phyloP scores from a whole-genome alignment of 2,113 vertebrate species.

The Phyllostomus discolor region DNA sequence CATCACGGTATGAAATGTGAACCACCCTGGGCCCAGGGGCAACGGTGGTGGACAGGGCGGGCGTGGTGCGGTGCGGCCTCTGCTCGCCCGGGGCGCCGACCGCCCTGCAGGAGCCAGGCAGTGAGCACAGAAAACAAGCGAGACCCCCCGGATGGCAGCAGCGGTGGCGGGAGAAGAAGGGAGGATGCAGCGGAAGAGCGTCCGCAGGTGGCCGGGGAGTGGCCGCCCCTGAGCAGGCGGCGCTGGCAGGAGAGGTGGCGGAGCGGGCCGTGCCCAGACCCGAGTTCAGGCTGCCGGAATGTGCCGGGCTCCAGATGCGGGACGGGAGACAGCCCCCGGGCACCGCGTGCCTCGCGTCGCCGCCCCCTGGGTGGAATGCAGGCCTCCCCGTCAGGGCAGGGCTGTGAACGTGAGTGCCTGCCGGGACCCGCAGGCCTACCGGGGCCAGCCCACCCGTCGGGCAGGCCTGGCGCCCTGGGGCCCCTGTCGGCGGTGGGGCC shows the following conservation, averaged over 20 bases:
- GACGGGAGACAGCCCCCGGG: rapidly evolving
- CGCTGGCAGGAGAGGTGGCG: background rate
- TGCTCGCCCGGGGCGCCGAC: background rate
- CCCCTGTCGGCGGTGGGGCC: background rate
- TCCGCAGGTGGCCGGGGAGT: background rate
- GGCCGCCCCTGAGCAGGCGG: background rate
- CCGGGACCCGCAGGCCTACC: background rate
- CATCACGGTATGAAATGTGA: constrained; percentile 17
- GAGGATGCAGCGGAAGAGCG: background rate
- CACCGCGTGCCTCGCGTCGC: background rate
- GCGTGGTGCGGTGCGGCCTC: background rate
- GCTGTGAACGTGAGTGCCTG: background rate
- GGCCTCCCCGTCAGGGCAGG: background rate
- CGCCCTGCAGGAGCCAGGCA: background rate
- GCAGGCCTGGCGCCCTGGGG: background rate
- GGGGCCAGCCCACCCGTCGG: background rate
- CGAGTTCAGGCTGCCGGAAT: background rate
- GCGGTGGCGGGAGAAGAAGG: background rate
- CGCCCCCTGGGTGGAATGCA: background rate
- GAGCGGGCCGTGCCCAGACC: background rate
- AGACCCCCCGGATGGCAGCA: background rate
- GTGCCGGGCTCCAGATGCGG: background rate
- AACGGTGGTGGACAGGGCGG: background rate
- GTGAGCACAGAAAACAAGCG: background rate
- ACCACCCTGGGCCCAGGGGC: background rate